phyloP scores from a whole-genome alignment of 2,113 vertebrate genomes.

The Phyllostomus hastatus region DNA sequence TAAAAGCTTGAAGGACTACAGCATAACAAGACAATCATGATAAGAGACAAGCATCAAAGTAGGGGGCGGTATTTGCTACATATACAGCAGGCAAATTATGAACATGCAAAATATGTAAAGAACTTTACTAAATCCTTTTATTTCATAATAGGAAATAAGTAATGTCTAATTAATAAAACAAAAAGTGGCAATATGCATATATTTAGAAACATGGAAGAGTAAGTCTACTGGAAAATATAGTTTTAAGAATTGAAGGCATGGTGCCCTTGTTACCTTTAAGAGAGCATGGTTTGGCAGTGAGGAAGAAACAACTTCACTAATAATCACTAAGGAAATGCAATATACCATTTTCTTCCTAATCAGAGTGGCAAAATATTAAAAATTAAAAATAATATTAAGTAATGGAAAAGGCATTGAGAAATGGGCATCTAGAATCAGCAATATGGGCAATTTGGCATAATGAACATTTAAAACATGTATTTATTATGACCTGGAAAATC shows the following conservation, averaged over 20 bases:
- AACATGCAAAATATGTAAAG: neutral
- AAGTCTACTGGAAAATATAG: neutral
- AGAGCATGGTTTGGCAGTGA: neutral
- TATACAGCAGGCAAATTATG: neutral
- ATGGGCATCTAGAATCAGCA: neutral
- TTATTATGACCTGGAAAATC: conserved; percentile 26
- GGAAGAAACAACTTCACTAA: neutral
- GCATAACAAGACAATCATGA: neutral
- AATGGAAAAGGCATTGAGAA: neutral
- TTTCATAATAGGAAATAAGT: neutral
- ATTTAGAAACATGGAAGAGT: neutral
- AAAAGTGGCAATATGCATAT: neutral
- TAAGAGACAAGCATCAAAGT: neutral
- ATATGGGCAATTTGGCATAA: neutral
- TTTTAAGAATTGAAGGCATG: neutral
- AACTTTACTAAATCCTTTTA: neutral
- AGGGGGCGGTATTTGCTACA: neutral
- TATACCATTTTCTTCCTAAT: neutral
- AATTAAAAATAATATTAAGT: neutral
- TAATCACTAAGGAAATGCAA: neutral
- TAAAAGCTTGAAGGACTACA: neutral
- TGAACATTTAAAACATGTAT: neutral
- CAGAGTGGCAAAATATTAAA: neutral
- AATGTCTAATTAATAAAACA: neutral
- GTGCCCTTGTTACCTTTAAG: neutral